Percentiles rank a stretch among this genome's conserved stretches.
Conservation (phyloP, 2,888 invertebrate species). For the Drosophila dives region DNA sequence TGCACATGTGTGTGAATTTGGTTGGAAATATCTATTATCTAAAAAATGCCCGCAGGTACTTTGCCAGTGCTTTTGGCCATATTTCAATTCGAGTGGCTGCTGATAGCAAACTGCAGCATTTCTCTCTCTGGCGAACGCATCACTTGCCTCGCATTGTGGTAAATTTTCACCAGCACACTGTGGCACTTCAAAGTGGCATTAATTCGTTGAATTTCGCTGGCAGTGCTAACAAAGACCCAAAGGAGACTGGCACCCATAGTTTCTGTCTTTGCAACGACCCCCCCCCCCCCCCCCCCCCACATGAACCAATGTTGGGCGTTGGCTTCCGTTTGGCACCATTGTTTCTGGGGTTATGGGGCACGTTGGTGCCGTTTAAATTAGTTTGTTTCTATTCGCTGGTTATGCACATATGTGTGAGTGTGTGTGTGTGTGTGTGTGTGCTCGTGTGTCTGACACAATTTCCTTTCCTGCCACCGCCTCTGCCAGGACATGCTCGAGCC, state of each 20-base stretch:
- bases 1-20: constrained; percentile 17
- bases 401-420: constrained; percentile 8
- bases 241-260: constrained; percentile 37
- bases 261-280: no score
- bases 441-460: constrained; percentile 67
- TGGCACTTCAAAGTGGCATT: constrained; percentile 71
- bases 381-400: constrained; percentile 61
- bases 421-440: constrained; percentile 22
- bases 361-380: constrained; percentile 79
- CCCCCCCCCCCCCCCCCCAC: background rate
- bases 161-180: constrained; percentile 58
- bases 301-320: constrained; percentile 33
- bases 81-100: constrained; percentile 75
- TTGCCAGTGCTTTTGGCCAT: constrained; percentile 68
- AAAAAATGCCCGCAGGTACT: constrained; percentile 79
- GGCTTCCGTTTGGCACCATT: constrained; percentile 70
- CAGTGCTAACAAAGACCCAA: constrained; percentile 18
- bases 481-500: constrained; percentile 10
- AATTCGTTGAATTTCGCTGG: constrained; percentile 68
- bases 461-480: constrained; percentile 26
- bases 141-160: constrained; percentile 65
- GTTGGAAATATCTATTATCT: constrained; percentile 75
- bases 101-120: constrained; percentile 70
- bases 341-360: constrained; percentile 71
- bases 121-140: constrained; percentile 2